phyloP scores from a whole-genome alignment of 2,888 invertebrate genomes.

The Caradrina clavipalpis region DNA sequence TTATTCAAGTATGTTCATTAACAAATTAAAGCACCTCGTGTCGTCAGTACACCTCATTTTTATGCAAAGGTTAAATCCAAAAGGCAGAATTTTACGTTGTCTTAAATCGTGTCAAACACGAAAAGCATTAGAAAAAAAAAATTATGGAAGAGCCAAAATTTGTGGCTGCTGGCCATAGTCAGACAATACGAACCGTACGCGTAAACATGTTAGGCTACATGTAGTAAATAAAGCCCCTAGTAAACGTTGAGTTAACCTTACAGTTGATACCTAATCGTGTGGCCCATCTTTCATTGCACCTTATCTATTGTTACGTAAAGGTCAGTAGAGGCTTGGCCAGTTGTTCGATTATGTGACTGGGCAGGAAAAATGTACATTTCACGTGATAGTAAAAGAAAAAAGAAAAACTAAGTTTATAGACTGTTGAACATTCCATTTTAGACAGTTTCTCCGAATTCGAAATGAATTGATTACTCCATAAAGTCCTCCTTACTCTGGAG shows the following conservation, averaged over 20 bases:
- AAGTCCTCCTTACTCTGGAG: background rate
- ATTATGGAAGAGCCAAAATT: background rate
- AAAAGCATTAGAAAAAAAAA: background rate
- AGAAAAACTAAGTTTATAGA: background rate
- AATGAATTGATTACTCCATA: background rate
- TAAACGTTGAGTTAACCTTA: conserved; percentile 13
- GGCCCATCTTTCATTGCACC: conserved; percentile 49
- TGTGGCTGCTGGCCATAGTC: background rate
- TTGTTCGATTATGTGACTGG: conserved; percentile 36
- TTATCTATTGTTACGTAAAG: conserved; percentile 56
- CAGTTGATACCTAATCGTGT: conserved; percentile 46
- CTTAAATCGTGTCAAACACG: conserved; percentile 17
- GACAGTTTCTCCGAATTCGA: background rate
- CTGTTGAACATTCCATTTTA: background rate
- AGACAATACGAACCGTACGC: background rate
- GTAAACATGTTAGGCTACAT: conserved; percentile 2
- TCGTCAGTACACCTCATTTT: conserved; percentile 25
- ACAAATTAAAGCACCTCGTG: conserved; percentile 24
- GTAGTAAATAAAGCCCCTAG: conserved; percentile 13
- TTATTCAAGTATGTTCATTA: conserved; percentile 16
- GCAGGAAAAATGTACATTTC: conserved; percentile 6
- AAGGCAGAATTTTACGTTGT: conserved; percentile 8
- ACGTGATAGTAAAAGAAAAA: background rate
- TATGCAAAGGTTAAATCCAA: conserved; percentile 34
- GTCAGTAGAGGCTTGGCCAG: conserved; percentile 66